A percentile compares a stretch with the other conserved stretches of the same genome.
Conservation (phyloP, 2,888 invertebrate genomes). For the Cotesia congregata region DNA sequence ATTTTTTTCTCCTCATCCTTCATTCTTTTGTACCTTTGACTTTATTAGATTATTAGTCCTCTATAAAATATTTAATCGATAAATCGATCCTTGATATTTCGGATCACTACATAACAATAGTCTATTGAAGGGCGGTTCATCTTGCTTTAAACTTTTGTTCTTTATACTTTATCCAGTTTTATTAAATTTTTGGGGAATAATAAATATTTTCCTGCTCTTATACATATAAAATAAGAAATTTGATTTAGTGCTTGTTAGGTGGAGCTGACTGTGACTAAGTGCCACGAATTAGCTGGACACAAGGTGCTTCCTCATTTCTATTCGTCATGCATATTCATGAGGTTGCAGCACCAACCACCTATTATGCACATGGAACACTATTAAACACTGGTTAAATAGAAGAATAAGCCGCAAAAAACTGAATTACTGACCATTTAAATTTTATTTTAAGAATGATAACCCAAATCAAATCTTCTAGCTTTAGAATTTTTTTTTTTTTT, state of each 20-base stretch:
- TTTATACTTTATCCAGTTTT: too few species aligned
- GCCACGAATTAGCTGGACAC: conserved; percentile 1
- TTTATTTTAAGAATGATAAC: too few species aligned
- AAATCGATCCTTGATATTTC: background rate
- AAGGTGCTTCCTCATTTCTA: background rate
- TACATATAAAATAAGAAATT: background rate
- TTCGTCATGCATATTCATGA: conserved; percentile 1
- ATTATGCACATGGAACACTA: conserved; percentile 1
- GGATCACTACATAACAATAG: background rate
- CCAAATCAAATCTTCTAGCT: too few species aligned
- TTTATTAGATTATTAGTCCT: conserved; percentile 1
- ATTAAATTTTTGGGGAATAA: too few species aligned
- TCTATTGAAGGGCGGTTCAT: background rate
- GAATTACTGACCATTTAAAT: too few species aligned
- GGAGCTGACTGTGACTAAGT: background rate
- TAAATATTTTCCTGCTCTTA: too few species aligned
- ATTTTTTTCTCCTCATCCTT: background rate
- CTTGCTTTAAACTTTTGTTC: too few species aligned
- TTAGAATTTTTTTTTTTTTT: too few species aligned
- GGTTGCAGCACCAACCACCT: background rate
- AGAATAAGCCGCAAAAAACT: background rate
- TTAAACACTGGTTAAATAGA: background rate
- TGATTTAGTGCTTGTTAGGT: background rate
- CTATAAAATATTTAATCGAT: background rate
- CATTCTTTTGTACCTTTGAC: background rate